These are phyloP conservation scores for Festucalex cinctus DNA, from an alignment of 2,113 vertebrate species.

Conservation along the genomic window DNA sequence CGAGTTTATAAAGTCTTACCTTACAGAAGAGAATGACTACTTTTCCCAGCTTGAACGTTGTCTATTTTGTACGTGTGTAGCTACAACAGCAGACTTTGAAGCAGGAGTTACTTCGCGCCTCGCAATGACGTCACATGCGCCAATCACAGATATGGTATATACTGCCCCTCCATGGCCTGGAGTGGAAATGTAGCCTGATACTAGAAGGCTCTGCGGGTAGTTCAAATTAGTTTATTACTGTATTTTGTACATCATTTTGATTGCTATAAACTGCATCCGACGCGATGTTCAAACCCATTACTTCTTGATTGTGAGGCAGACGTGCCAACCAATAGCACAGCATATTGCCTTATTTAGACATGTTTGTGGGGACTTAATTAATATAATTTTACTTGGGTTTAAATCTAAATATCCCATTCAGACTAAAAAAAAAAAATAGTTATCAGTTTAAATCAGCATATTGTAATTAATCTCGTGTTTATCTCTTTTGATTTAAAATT, in stretches of 20 bases:
- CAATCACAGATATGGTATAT: neutral
- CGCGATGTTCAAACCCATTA: neutral
- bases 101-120: slow-evolving; percentile 46
- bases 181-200: neutral
- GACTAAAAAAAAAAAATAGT: too few relatives aligned
- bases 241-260: neutral
- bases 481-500: too few relatives aligned
- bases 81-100: neutral
- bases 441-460: too few relatives aligned
- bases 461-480: too few relatives aligned
- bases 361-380: too few relatives aligned
- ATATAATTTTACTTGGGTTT: too few relatives aligned
- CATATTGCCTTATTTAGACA: too few relatives aligned
- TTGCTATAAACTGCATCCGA: neutral
- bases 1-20: neutral
- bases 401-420: too few relatives aligned
- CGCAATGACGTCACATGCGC: slow-evolving; percentile 10
- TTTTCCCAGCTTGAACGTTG: neutral
- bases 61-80: neutral
- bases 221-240: neutral
- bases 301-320: neutral
- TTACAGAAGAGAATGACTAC: neutral
- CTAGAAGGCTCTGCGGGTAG: neutral
- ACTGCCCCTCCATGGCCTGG: slow-evolving; percentile 21
- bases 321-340: neutral